Conservation (phyloP, 1,140 invertebrate genomes). For the Lordiphosa collinella region DNA sequence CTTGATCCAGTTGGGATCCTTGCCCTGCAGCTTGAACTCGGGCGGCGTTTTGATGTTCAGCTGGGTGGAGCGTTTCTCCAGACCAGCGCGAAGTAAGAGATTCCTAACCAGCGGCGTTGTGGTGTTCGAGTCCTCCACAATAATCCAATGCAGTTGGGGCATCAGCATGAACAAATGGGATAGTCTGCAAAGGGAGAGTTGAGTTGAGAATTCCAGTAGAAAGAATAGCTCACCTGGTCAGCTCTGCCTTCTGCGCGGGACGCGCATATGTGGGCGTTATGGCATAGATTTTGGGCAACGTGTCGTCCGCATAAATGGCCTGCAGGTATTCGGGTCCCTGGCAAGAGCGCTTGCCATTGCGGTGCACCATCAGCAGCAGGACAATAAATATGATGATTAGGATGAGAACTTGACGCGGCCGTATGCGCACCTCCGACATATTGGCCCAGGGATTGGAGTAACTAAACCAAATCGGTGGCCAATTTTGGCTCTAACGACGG, state of each 20-base stretch:
- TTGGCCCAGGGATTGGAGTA: slow-evolving; percentile 1
- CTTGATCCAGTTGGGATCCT: slow-evolving; percentile 92
- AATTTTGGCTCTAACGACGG: neutral
- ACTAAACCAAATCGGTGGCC: neutral
- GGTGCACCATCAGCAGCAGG: slow-evolving; percentile 63
- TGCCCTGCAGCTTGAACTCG: slow-evolving; percentile 84
- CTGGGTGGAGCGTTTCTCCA: slow-evolving; percentile 61
- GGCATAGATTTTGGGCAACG: slow-evolving; percentile 88
- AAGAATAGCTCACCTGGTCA: slow-evolving; percentile 91
- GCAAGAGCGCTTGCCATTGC: slow-evolving; percentile 65
- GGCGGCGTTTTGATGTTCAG: slow-evolving; percentile 81
- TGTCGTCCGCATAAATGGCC: slow-evolving; percentile 79
- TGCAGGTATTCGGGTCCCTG: slow-evolving; percentile 64
- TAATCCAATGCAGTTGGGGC: slow-evolving; percentile 96
- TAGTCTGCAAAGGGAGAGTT: slow-evolving; percentile 82
- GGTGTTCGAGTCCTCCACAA: slow-evolving; percentile 92
- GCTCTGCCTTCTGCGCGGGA: slow-evolving; percentile 96
- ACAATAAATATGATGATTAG: slow-evolving; percentile 70
- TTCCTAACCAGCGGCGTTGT: slow-evolving; percentile 90
- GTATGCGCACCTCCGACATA: slow-evolving; percentile 74
- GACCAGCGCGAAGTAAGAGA: slow-evolving; percentile 85
- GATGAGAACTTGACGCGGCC: slow-evolving; percentile 69
- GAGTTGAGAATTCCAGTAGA: too few relatives aligned
- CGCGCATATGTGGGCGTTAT: slow-evolving; percentile 96
- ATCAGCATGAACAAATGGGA: slow-evolving; percentile 94